Base-by-base conservation (phyloP, 2,888 invertebrate genomes). In the Marronus borbonicus region DNA sequence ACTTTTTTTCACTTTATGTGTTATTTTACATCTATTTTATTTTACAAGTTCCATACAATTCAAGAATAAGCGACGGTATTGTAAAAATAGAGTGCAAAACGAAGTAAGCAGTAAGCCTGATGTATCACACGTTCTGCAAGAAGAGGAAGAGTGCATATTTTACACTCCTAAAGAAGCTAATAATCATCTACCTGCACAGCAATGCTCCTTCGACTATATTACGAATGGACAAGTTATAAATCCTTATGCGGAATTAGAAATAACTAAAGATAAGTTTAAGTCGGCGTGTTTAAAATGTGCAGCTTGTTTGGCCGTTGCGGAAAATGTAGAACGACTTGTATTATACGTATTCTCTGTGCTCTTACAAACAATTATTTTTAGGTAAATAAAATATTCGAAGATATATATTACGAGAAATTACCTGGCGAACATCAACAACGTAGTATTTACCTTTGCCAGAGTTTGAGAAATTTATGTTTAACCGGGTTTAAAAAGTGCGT, bases 241-340 rank as follows among this genome's bases (percentile, higher is more conserved):
- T 80, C 80, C 80, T 20, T 81, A 72, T 44, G 77, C 36, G 75
- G 58, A 74, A 28, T 44, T 50, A 5, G 24, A 12, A 12, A 60
- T 77, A 55, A 10, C 52, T 49, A 10, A 55, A 17, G 14, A 36
- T 36, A 39, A 8, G 20, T 79, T 78, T 64, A 80, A 77, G 78
- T 81, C 81, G 0, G 80, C 76, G 10, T 82, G 80, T 76, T 31
- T 83, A 8, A 80, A 82, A 77, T 84, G 84, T 74, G 81, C 81
- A 36, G 65, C 80, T 8, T 84, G 84, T 69, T 60, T 80, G 72
- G 80, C 82, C 55, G 80, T 84, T 36, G 83, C 83, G 14, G 69
- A 82, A 77, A 77, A 82, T 74, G 81, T 84, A 81, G 55, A 31
- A 79, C 60, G 62, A 39, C 8, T 24, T 31, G 7, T 7, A 39